A percentile compares a stretch with the other conserved stretches of the same genome.
Evolutionary conservation across 2,797 vertebrate genomes (phyloP).

Genomic region (Lemur catta): DNA sequence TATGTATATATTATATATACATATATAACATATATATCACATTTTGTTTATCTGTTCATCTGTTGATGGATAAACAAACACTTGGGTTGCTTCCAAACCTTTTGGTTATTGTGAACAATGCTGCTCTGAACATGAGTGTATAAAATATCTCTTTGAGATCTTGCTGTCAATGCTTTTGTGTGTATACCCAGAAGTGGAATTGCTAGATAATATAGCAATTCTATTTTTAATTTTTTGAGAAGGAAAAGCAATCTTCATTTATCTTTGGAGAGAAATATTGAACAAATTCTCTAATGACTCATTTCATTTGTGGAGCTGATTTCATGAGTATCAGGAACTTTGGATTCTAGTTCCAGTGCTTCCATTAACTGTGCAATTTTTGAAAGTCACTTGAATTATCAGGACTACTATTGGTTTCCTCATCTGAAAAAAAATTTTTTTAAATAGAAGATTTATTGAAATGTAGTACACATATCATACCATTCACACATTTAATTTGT

Average conservation of each 20-base stretch:
- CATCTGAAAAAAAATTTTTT: background rate
- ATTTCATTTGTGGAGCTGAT: background rate
- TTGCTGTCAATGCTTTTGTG: background rate
- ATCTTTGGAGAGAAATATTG: constrained; percentile 10
- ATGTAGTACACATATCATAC: background rate
- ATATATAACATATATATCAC: background rate
- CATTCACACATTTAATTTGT: background rate
- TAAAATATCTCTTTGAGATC: background rate
- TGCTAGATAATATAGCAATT: background rate
- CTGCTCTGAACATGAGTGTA: background rate
- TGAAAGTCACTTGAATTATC: background rate
- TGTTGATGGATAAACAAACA: background rate
- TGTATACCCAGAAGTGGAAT: background rate
- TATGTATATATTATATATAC: background rate
- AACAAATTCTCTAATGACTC: background rate
- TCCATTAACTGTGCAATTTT: background rate
- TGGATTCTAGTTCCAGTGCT: background rate
- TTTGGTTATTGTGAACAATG: background rate
- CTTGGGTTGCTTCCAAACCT: background rate
- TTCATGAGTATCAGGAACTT: background rate
- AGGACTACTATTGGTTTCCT: background rate
- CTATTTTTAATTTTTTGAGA: background rate
- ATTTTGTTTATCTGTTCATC: background rate
- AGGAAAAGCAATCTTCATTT: constrained; percentile 3
- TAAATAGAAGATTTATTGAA: background rate